A percentile compares a stretch with the other conserved stretches of the same genome.
phyloP scores from a whole-genome alignment of 2,113 vertebrate species.

The Urocolius indicus region DNA sequence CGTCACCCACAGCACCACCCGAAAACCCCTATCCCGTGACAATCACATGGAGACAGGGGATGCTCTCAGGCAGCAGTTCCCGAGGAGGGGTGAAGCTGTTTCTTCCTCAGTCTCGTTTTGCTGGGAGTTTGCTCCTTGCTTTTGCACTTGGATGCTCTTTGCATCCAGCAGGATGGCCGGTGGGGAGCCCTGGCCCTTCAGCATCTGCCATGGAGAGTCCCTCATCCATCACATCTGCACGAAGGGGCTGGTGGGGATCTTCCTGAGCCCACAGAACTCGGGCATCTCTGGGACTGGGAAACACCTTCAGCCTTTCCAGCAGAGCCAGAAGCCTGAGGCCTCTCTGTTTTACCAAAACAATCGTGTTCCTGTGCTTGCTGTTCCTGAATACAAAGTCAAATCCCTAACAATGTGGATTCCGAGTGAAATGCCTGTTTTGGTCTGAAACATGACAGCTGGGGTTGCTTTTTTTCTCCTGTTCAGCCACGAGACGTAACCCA shows the following conservation, averaged over 20 bases:
- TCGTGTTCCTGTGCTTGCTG: background rate
- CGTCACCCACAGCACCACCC: background rate
- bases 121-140: background rate
- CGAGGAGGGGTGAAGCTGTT: rapidly evolving
- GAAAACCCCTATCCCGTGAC: background rate
- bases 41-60: background rate
- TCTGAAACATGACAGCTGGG: background rate
- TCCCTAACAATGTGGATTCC: background rate
- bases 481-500: background rate
- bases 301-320: background rate
- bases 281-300: background rate
- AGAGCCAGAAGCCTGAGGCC: background rate
- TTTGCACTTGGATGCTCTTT: background rate
- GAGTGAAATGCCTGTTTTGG: background rate
- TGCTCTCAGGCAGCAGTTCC: background rate
- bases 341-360: background rate
- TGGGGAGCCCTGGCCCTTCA: background rate
- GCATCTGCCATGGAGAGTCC: background rate
- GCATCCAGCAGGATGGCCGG: background rate
- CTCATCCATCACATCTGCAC: background rate
- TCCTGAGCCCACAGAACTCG: background rate
- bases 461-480: background rate
- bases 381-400: background rate
- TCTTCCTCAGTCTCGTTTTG: background rate
- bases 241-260: background rate